phyloP scores from a whole-genome alignment of 2,797 vertebrate genomes.

The Tauraco hartlaubi region DNA sequence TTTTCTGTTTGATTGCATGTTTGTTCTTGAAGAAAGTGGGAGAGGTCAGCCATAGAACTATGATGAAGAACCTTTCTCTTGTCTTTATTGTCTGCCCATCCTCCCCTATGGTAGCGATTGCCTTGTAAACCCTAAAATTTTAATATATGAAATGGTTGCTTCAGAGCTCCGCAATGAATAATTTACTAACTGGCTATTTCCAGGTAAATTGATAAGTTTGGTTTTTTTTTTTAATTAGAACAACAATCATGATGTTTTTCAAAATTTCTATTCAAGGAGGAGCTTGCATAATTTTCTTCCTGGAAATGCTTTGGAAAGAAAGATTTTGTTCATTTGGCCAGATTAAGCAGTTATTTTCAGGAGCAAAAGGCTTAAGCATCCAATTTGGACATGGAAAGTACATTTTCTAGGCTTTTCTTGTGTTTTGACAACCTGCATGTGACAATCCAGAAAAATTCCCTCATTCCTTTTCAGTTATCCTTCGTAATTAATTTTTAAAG shows the following conservation, averaged over 20 bases:
- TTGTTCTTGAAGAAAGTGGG: background rate
- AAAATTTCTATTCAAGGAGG: background rate
- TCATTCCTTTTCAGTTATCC: background rate
- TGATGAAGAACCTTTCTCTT: background rate
- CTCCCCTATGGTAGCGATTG: background rate
- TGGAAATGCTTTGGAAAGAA: background rate
- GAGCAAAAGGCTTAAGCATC: background rate
- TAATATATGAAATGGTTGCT: background rate
- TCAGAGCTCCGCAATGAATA: background rate
- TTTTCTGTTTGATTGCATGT: background rate
- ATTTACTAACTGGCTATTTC: background rate
- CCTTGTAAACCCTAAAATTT: background rate
- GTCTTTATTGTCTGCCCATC: background rate
- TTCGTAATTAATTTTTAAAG: background rate
- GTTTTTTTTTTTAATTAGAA: background rate
- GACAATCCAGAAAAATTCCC: background rate
- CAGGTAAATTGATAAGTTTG: background rate
- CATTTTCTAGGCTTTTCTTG: background rate
- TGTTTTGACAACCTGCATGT: background rate
- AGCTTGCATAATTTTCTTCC: background rate
- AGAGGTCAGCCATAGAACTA: rapidly evolving
- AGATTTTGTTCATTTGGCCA: background rate
- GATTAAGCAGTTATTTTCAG: background rate
- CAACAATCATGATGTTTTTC: background rate
- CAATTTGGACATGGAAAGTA: background rate